These are phyloP conservation scores for Brachirus orientalis DNA, from an alignment of 2,113 vertebrate species.

Conservation along the genomic window DNA sequence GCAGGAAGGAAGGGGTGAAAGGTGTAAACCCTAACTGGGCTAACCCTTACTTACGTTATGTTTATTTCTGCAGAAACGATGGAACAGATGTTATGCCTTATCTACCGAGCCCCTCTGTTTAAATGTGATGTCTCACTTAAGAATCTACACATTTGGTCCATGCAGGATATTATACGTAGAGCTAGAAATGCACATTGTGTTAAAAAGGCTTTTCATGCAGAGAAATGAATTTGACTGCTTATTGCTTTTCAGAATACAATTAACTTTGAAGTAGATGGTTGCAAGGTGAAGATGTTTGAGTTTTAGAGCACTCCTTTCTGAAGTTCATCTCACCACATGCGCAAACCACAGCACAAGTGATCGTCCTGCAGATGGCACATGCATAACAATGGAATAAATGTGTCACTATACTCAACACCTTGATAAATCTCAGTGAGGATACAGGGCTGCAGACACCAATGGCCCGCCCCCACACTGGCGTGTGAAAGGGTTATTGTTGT, in stretches of 20 bases:
- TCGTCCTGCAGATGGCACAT: constrained; percentile 45
- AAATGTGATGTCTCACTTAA: constrained; percentile 20
- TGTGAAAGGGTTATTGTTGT: constrained; percentile 28
- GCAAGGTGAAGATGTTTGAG: constrained; percentile 9
- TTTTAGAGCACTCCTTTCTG: constrained; percentile 14
- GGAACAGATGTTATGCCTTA: too few species aligned
- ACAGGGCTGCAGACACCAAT: constrained; percentile 17
- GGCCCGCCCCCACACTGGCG: constrained; percentile 30
- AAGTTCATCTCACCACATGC: constrained; percentile 11
- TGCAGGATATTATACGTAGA: background rate
- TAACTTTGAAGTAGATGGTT: background rate
- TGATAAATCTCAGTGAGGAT: constrained; percentile 43
- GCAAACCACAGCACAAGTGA: constrained; percentile 11
- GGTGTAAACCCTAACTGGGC: too few species aligned
- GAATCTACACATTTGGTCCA: constrained; percentile 19
- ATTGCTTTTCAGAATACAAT: background rate
- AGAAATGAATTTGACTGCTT: background rate
- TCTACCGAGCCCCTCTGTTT: too few species aligned
- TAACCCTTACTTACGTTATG: too few species aligned
- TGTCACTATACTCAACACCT: constrained; percentile 52
- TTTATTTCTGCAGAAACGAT: too few species aligned
- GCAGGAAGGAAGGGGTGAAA: too few species aligned
- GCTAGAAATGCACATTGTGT: background rate
- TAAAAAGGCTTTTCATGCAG: too few species aligned
- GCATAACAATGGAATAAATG: constrained; percentile 41